phyloP scores from a whole-genome alignment of 2,797 vertebrate species.

The Sebastes flavidus region DNA sequence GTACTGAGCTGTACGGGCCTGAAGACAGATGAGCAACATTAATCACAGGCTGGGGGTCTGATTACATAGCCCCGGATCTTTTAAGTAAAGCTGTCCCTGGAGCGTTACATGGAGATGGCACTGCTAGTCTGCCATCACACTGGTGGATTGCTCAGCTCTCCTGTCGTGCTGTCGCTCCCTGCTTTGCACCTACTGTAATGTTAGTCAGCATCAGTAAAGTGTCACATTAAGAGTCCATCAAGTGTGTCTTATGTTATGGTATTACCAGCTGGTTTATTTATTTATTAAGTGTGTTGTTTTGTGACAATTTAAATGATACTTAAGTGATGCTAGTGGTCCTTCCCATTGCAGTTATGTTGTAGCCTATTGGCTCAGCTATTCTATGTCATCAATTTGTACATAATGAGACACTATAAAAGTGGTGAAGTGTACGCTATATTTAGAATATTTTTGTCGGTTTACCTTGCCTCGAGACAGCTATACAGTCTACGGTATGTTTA shows the following conservation, averaged over 20 bases:
- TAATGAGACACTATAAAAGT: neutral
- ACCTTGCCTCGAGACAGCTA: too few relatives aligned
- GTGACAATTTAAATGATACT: neutral
- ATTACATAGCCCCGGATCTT: constrained; percentile 76
- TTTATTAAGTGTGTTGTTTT: neutral
- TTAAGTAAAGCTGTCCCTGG: constrained; percentile 80
- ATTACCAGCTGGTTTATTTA: neutral
- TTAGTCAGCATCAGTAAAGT: constrained; percentile 23
- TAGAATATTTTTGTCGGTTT: too few relatives aligned
- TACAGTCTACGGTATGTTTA: too few relatives aligned
- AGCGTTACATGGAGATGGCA: constrained; percentile 63
- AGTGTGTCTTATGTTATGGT: neutral
- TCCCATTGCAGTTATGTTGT: neutral
- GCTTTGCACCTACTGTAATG: constrained; percentile 17
- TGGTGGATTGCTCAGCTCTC: constrained; percentile 53
- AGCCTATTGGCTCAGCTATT: neutral
- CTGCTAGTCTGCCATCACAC: constrained; percentile 52
- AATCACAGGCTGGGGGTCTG: constrained; percentile 81
- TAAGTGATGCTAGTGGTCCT: neutral
- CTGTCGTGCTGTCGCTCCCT: constrained; percentile 18
- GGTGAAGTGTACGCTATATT: too few relatives aligned
- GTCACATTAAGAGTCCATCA: neutral
- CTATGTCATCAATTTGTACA: neutral
- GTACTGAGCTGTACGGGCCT: constrained; percentile 63
- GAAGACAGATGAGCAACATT: constrained; percentile 80